Conservation (phyloP, 2,113 vertebrate genomes). For the Gymnorhina tibicen region DNA sequence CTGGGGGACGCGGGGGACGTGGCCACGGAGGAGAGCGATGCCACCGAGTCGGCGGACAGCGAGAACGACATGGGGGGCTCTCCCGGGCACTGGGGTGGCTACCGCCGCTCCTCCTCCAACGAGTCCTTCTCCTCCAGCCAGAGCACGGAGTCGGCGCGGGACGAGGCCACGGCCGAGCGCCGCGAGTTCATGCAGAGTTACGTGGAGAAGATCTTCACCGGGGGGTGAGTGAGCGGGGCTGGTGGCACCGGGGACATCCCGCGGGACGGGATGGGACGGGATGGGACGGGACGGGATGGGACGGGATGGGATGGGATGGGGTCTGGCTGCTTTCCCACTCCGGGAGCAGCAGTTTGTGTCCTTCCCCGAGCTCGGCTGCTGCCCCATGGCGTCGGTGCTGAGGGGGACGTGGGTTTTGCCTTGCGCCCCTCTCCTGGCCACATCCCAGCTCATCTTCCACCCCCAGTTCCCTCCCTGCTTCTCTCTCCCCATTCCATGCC, state of each 20-base stretch:
- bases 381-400: rapidly evolving
- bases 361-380: not conserved
- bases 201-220: slow-evolving; percentile 89
- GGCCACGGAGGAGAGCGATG: slow-evolving; percentile 79
- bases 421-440: not conserved
- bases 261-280: rapidly evolving
- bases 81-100: slow-evolving; percentile 70
- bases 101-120: slow-evolving; percentile 81
- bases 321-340: not conserved
- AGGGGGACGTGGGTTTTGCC: not conserved
- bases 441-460: not conserved
- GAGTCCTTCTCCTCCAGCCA: slow-evolving; percentile 86
- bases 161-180: slow-evolving; percentile 67
- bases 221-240: slow-evolving; percentile 70
- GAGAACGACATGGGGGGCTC: slow-evolving; percentile 85
- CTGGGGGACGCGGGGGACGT: not conserved
- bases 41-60: slow-evolving; percentile 91
- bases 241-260: rapidly evolving
- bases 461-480: not conserved
- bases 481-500: not conserved
- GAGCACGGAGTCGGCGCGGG: slow-evolving; percentile 76
- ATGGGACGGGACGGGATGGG: not conserved
- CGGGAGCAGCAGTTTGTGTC: rapidly evolving
- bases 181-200: slow-evolving; percentile 87
- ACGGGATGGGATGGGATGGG: not conserved